phyloP scores from a whole-genome alignment of 2,797 vertebrate genomes.

The Garrulus glandarius region DNA sequence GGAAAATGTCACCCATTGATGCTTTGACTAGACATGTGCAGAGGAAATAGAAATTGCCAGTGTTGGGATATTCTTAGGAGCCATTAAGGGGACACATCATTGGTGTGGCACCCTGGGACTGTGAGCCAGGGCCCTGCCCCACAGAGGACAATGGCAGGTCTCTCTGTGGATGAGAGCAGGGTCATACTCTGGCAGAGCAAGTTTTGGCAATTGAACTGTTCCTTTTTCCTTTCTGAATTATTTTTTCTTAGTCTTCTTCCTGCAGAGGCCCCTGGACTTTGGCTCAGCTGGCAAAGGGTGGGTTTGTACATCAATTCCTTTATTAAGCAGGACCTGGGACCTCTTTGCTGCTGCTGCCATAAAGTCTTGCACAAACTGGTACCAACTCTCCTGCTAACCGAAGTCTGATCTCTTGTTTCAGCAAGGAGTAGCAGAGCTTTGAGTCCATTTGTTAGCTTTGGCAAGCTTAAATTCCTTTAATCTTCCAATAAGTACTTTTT shows the following conservation, averaged over 20 bases:
- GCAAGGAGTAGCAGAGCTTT: background rate
- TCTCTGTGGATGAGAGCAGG: fast-evolving
- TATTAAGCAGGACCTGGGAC: background rate
- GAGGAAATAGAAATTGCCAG: background rate
- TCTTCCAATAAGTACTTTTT: conserved; percentile 11
- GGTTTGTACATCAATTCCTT: background rate
- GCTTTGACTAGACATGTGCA: background rate
- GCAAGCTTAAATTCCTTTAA: conserved; percentile 33
- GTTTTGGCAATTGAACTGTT: background rate
- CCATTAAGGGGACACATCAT: background rate
- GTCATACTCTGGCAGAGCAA: background rate
- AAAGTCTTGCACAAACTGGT: background rate
- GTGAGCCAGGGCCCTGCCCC: background rate
- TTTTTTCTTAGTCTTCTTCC: conserved; percentile 2
- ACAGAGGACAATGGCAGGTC: background rate
- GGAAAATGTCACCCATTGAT: background rate
- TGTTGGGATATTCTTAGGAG: background rate
- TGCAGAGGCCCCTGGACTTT: background rate
- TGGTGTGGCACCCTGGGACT: background rate
- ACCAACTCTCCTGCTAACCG: background rate
- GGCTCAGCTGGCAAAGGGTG: background rate
- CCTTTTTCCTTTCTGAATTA: conserved; percentile 3
- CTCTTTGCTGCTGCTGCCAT: background rate
- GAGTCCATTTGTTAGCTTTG: conserved; percentile 6
- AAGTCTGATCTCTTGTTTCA: background rate